phyloP scores from a whole-genome alignment of 2,888 invertebrate species.

The Erpobdella octoculata region DNA sequence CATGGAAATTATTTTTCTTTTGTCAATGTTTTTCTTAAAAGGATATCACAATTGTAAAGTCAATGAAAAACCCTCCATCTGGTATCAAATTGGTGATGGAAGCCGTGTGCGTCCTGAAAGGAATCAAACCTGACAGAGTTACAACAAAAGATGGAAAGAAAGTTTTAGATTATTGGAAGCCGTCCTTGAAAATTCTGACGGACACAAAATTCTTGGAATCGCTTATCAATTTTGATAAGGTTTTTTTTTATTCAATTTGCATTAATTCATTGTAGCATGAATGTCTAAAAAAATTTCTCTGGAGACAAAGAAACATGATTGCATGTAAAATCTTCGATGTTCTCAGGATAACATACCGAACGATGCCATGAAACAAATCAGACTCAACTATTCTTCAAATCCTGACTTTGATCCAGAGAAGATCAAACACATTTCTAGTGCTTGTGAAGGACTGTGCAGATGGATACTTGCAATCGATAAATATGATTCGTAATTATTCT shows the following conservation, averaged over 20 bases:
- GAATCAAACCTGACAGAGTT: conserved; percentile 51
- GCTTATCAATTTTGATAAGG: conserved; percentile 50
- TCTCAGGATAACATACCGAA: conserved; percentile 49
- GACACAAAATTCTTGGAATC: conserved; percentile 53
- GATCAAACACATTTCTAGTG: conserved; percentile 74
- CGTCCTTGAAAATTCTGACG: conserved; percentile 51
- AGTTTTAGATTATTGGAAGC: conserved; percentile 53
- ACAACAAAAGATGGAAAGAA: conserved; percentile 52
- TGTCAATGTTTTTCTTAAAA: no score
- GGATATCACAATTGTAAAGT: conserved; percentile 53
- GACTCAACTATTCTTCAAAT: conserved; percentile 58
- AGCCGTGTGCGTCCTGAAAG: conserved; percentile 52
- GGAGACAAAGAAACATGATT: no score
- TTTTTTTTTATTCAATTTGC: neutral
- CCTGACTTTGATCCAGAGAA: conserved; percentile 86
- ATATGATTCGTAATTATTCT: conserved; percentile 48
- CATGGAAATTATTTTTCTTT: no score
- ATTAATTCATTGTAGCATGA: neutral
- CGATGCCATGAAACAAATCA: conserved; percentile 48
- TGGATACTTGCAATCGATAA: conserved; percentile 53
- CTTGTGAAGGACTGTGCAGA: conserved; percentile 67
- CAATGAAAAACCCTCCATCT: conserved; percentile 52
- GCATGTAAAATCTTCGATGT: neutral
- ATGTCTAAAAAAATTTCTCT: neutral
- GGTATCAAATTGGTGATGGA: conserved; percentile 52